Evolutionary conservation across 30 jellyfish, hydroid and myxozoan genomes (phyloP), one percentile per base, ranked within the genome.

Genomic region (Sanderia malayensis): DNA sequence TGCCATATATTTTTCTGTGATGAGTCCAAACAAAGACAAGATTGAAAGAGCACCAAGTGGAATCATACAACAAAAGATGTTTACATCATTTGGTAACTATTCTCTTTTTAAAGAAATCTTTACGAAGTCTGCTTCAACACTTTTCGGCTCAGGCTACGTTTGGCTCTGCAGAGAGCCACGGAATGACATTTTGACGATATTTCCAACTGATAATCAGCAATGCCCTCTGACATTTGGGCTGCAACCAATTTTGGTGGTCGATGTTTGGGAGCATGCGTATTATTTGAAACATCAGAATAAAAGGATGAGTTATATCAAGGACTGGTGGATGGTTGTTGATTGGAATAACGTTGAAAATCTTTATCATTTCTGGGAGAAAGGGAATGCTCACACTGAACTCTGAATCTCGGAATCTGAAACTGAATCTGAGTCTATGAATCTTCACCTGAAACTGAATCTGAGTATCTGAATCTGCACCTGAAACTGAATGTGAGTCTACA

Each of bases 71-170:
- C 21, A 26, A 13, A 67, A 70, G 29, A 76, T 87, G 23, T 66
- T 22, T 7, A 24, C 47, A 23, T 80, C 96, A 29, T 87, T 87
- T 79, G 89, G 89, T 22, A 87, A 87, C 63, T 71, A 67, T 31
- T 31, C 94, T 8, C 26, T 72, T 25, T 87, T 87, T 44, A 74
- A 72, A 67, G 78, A 67, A 33, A 81, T 94, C 89, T 67, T 87
- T 22, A 72, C 85, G 31, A 52, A 68, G 21, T 80, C 87, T 23
- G 94, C 96, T 6, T 7, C 64, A 59, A 31, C 63, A n/a, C 80
- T 87, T 21, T 87, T 87, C 72, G 96, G 96, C 15, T 87, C 96
- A 44, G 96, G 96, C 29, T 87, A 87, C 49, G 94, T 87, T 33
- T 87, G 96, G 96, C 79, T 79, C 2, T 79, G 94, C 61, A 83